phyloP scores from a whole-genome alignment of 2,888 invertebrate genomes.

The Magallana nippona region DNA sequence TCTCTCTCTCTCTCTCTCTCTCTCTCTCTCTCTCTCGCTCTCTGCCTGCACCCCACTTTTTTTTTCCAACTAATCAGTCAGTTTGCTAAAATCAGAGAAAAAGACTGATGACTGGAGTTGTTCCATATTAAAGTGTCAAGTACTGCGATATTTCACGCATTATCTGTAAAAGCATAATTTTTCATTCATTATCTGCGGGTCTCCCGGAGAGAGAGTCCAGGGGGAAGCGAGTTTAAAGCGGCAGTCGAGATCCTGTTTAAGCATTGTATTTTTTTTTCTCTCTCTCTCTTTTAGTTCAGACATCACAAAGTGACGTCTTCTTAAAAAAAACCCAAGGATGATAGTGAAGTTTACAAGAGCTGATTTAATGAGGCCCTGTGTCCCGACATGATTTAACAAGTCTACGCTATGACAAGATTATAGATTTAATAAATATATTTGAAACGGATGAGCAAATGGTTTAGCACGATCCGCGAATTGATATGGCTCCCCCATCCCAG shows the following conservation, averaged over 20 bases:
- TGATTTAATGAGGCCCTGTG: constrained; percentile 40
- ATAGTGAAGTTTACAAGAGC: constrained; percentile 28
- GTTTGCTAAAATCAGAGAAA: constrained; percentile 43
- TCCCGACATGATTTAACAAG: constrained; percentile 37
- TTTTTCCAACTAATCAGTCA: constrained; percentile 44
- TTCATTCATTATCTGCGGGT: constrained; percentile 56
- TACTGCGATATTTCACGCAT: constrained; percentile 55
- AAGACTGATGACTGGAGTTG: constrained; percentile 51
- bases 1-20: no score
- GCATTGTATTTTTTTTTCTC: constrained; percentile 15
- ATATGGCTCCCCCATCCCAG: constrained; percentile 31
- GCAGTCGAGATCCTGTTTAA: constrained; percentile 13
- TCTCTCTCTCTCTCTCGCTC: constrained; percentile 19
- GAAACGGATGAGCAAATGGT: constrained; percentile 45
- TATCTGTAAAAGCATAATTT: constrained; percentile 59
- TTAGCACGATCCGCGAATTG: constrained; percentile 31
- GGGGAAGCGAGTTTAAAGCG: constrained; percentile 22
- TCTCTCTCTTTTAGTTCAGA: constrained; percentile 17
- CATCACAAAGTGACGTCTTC: constrained; percentile 20
- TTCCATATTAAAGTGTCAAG: constrained; percentile 54
- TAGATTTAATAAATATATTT: constrained; percentile 39
- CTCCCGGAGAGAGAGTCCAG: constrained; percentile 40
- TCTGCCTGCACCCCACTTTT: constrained; percentile 54
- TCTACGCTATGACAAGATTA: constrained; percentile 43
- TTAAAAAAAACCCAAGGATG: neutral